Evolutionary conservation across 2,888 invertebrate species (phyloP).

Genomic region (Melinaea menophilus): DNA sequence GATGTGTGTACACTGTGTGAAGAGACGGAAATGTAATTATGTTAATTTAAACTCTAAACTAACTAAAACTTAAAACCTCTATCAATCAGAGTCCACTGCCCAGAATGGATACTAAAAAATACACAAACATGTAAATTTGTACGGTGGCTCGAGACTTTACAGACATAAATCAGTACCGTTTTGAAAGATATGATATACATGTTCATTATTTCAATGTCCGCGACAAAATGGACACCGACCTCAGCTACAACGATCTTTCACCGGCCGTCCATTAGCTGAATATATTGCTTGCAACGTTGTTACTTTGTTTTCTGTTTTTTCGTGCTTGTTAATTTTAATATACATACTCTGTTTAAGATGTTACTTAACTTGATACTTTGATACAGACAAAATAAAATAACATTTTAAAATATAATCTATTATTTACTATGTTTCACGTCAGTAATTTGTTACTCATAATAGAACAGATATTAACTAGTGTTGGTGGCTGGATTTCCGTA

Average conservation of each 20-base stretch:
- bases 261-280: constrained; percentile 53
- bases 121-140: neutral
- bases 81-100: no score
- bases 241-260: constrained; percentile 54
- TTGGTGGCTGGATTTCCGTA: constrained; percentile 56
- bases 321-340: constrained; percentile 20
- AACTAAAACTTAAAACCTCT: no score
- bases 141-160: constrained; percentile 4
- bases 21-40: no score
- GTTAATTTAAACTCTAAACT: no score
- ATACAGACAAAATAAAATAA: no score
- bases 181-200: constrained; percentile 45
- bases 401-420: no score
- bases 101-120: neutral
- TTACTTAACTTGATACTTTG: no score
- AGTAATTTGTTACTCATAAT: no score
- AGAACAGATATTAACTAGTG: neutral
- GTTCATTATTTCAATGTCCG: constrained; percentile 49
- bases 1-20: no score
- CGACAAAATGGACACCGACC: constrained; percentile 52
- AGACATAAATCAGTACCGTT: constrained; percentile 33
- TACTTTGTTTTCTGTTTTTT: constrained; percentile 32
- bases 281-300: constrained; percentile 53
- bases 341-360: neutral
- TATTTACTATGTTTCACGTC: no score